A percentile compares a stretch with the other conserved stretches of the same genome.
phyloP scores from a whole-genome alignment of 2,113 vertebrate species.

The Eptesicus fuscus region DNA sequence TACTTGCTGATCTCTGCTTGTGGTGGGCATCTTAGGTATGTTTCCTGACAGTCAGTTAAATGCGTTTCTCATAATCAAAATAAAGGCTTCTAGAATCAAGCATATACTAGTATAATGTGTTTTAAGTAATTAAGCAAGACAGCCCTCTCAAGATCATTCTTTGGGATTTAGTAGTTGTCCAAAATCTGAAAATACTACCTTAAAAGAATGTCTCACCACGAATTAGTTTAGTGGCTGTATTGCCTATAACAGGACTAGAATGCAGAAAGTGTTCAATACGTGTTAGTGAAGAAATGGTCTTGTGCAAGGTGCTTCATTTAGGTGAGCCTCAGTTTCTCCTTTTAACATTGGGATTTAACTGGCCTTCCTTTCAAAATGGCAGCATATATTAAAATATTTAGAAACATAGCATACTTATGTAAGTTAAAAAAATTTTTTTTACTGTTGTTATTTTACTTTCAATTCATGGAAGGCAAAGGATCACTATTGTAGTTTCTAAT shows the following conservation, averaged over 20 bases:
- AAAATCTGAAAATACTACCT: background rate
- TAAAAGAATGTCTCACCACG: background rate
- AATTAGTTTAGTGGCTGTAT: background rate
- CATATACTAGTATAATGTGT: background rate
- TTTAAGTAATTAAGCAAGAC: background rate
- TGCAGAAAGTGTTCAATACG: background rate
- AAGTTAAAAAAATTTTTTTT: background rate
- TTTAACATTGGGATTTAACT: background rate
- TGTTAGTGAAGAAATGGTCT: background rate
- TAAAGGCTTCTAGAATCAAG: background rate
- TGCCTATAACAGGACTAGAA: background rate
- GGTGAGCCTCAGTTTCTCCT: background rate
- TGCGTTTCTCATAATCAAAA: background rate
- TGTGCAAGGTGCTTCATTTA: background rate
- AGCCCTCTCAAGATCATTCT: background rate
- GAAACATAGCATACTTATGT: background rate
- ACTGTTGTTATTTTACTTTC: slow-evolving; percentile 30
- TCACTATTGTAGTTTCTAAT: background rate
- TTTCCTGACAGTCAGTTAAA: background rate
- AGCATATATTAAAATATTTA: background rate
- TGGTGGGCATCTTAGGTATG: background rate
- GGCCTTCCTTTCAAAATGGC: background rate
- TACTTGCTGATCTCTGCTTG: background rate
- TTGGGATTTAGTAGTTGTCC: background rate
- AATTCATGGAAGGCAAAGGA: background rate